A percentile compares a stretch with the other conserved stretches of the same genome.
phyloP scores from a whole-genome alignment of 2,113 vertebrate genomes.

The Trichomycterus rosablanca region DNA sequence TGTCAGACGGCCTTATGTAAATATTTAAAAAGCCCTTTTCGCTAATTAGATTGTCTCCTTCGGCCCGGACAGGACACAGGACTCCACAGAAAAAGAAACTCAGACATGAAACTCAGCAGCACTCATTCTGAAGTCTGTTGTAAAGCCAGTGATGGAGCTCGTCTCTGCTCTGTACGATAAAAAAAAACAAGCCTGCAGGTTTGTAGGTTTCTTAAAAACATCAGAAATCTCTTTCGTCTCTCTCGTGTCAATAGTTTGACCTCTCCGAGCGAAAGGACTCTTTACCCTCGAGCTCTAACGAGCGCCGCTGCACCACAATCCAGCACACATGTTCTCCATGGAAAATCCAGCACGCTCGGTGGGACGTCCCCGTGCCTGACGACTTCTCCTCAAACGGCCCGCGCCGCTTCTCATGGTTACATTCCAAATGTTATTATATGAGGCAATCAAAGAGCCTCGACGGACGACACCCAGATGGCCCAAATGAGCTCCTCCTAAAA shows the following conservation, averaged over 20 bases:
- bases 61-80: conserved; percentile 29
- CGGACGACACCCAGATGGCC: conserved; percentile 20
- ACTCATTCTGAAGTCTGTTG: conserved; percentile 20
- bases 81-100: conserved; percentile 26
- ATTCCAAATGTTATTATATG: conserved; percentile 31
- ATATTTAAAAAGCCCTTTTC: conserved; percentile 64
- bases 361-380: conserved; percentile 31
- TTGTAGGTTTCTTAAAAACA: conserved; percentile 45
- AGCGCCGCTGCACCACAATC: conserved; percentile 44
- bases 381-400: conserved; percentile 27
- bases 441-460: conserved; percentile 22
- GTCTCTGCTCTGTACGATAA: conserved; percentile 42
- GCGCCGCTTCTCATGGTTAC: conserved; percentile 22
- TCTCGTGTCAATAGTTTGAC: conserved; percentile 47
- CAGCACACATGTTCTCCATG: conserved; percentile 48
- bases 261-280: conserved; percentile 46
- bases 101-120: conserved; percentile 22
- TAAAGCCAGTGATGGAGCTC: conserved; percentile 36
- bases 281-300: conserved; percentile 39
- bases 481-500: conserved; percentile 14
- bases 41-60: conserved; percentile 58
- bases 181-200: conserved; percentile 44
- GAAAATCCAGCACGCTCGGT: conserved; percentile 35
- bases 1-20: conserved; percentile 59
- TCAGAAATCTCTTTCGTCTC: conserved; percentile 43